phyloP scores from a whole-genome alignment of 2,888 invertebrate species.

The Xestia sexstrigata region DNA sequence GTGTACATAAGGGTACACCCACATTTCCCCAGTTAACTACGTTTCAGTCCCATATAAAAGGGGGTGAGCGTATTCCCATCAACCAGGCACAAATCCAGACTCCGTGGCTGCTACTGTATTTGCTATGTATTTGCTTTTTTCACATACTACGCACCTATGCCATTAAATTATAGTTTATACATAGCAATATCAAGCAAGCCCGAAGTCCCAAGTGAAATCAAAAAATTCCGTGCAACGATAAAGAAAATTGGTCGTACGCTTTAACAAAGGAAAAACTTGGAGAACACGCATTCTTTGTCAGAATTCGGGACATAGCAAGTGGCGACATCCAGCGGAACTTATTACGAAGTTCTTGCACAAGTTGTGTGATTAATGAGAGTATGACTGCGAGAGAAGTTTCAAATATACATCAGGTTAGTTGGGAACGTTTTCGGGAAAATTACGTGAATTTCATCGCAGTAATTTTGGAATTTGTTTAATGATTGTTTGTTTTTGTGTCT shows the following conservation, averaged over 20 bases:
- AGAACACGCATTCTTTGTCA: conserved; percentile 43
- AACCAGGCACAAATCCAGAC: not conserved
- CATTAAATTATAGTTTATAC: not conserved
- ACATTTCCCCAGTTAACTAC: not conserved
- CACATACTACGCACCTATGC: not conserved
- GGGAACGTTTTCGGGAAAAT: not conserved
- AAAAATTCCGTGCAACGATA: conserved; percentile 36
- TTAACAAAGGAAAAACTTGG: conserved; percentile 38
- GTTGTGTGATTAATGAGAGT: conserved; percentile 47
- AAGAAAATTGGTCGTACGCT: conserved; percentile 32
- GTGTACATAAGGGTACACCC: not conserved
- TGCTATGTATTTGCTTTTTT: not conserved
- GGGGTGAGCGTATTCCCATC: not conserved
- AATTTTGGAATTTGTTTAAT: not conserved
- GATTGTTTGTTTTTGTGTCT: not conserved
- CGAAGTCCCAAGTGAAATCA: conserved; percentile 17
- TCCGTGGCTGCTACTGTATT: not conserved
- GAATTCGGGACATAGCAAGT: conserved; percentile 16
- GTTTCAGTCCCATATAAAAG: not conserved
- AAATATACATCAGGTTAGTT: conserved; percentile 34
- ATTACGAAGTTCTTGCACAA: conserved; percentile 42
- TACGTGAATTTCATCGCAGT: not conserved
- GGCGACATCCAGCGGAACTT: conserved; percentile 45
- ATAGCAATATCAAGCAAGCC: conserved; percentile 1
- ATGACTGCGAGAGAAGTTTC: conserved; percentile 26